Conservation (phyloP, 1,140 invertebrate genomes). For the Saccostrea cuccullata region DNA sequence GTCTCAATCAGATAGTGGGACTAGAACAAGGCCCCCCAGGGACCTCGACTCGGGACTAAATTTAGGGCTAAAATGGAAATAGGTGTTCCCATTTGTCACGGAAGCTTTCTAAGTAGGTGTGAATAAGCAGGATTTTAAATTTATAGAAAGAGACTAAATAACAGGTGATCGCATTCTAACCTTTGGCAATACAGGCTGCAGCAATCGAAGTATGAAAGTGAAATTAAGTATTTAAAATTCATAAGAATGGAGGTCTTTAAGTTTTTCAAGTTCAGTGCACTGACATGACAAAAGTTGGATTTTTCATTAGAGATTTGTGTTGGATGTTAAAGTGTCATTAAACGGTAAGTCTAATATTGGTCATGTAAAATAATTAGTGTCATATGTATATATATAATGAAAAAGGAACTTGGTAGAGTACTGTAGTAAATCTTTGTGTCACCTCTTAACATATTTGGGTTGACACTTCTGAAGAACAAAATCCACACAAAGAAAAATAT, state of each 20-base stretch:
- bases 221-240: slow-evolving; percentile 18
- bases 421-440: neutral
- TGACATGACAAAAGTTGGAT: neutral
- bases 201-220: slow-evolving; percentile 30
- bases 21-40: neutral
- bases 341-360: neutral
- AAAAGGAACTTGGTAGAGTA: slow-evolving; percentile 7
- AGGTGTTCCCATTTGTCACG: neutral
- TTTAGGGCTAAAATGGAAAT: neutral
- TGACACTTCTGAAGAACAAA: slow-evolving; percentile 5
- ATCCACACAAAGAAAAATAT: slow-evolving; percentile 4
- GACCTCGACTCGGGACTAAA: neutral
- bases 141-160: neutral
- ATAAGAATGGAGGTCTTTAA: neutral
- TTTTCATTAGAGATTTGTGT: neutral
- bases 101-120: slow-evolving; percentile 1
- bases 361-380: slow-evolving; percentile 29
- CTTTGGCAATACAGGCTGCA: neutral
- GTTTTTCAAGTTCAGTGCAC: slow-evolving; percentile 4
- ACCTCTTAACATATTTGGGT: neutral
- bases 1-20: slow-evolving; percentile 17
- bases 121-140: slow-evolving; percentile 18
- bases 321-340: neutral
- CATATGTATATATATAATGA: neutral
- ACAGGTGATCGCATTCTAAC: slow-evolving; percentile 27